Percentiles rank a stretch among this genome's conserved stretches.
Conservation (phyloP, 2,888 invertebrate species). For the Dasypogon diadema region DNA sequence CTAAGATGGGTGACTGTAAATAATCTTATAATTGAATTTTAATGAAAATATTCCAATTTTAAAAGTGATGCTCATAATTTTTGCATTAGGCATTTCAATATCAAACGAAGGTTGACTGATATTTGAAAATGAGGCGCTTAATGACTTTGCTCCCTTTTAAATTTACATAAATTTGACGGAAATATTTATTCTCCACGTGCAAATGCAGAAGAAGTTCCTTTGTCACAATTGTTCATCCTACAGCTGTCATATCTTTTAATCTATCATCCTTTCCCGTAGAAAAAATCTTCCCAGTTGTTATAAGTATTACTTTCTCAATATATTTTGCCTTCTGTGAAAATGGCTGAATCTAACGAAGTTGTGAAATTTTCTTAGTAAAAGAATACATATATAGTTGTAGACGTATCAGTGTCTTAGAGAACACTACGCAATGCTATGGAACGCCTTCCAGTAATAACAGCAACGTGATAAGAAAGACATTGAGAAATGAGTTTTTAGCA, state of each 20-base stretch:
- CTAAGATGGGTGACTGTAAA: not conserved
- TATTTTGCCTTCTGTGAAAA: not conserved
- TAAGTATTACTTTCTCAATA: not conserved
- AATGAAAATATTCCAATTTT: not conserved
- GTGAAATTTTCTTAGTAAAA: not conserved
- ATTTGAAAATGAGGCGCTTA: not conserved
- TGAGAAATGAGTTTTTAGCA: not conserved
- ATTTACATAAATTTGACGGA: not conserved
- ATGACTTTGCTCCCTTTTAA: not conserved
- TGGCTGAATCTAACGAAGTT: not conserved
- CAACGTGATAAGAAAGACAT: not conserved
- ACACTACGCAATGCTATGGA: not conserved
- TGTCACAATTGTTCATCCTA: not conserved
- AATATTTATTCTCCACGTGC: not conserved
- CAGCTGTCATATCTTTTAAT: not conserved
- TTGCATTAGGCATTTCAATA: not conserved
- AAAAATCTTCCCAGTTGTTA: not conserved
- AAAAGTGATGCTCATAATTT: not conserved
- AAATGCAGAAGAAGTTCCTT: not conserved
- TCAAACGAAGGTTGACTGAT: not conserved
- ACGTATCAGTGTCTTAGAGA: not conserved
- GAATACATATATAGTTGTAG: not conserved
- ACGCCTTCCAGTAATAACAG: not conserved
- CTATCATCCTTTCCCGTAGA: not conserved
- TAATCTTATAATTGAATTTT: not conserved